Evolutionary conservation across 1,140 invertebrate genomes (phyloP).

Genomic region (Drosophila melanica): DNA sequence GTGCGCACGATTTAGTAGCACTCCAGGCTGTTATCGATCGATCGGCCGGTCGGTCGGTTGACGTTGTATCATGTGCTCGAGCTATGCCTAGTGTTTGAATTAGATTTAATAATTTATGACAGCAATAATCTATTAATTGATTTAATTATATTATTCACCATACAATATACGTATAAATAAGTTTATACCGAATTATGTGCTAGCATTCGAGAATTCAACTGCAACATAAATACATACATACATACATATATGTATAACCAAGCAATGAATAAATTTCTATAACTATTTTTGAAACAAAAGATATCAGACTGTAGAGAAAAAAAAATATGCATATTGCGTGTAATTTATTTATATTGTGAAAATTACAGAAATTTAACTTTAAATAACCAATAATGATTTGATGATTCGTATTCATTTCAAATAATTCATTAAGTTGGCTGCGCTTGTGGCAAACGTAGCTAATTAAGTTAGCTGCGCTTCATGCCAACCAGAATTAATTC

Average conservation of each 20-base stretch:
- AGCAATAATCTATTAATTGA: constrained; percentile 71
- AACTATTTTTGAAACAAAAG: constrained; percentile 55
- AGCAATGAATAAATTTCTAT: constrained; percentile 60
- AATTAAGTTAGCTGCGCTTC: no score
- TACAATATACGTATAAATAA: constrained; percentile 51
- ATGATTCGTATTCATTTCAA: no score
- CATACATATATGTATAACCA: constrained; percentile 28
- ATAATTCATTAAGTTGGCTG: no score
- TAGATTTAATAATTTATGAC: constrained; percentile 81
- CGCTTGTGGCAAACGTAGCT: no score
- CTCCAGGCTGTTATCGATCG: constrained; percentile 58
- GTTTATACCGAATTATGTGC: constrained; percentile 21
- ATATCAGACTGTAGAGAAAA: constrained; percentile 38
- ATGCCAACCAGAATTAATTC: no score
- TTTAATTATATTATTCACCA: constrained; percentile 63
- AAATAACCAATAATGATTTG: no score
- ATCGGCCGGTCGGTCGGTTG: constrained; percentile 10
- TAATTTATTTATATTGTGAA: not conserved
- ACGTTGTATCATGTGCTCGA: constrained; percentile 48
- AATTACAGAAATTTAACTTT: not conserved
- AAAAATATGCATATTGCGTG: not conserved
- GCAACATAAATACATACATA: constrained; percentile 30
- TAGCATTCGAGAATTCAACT: constrained; percentile 49
- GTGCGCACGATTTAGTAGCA: constrained; percentile 56
- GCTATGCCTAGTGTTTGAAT: constrained; percentile 61